Evolutionary conservation across 2,888 invertebrate species (phyloP).

Genomic region (Heteromurus nitidus): DNA sequence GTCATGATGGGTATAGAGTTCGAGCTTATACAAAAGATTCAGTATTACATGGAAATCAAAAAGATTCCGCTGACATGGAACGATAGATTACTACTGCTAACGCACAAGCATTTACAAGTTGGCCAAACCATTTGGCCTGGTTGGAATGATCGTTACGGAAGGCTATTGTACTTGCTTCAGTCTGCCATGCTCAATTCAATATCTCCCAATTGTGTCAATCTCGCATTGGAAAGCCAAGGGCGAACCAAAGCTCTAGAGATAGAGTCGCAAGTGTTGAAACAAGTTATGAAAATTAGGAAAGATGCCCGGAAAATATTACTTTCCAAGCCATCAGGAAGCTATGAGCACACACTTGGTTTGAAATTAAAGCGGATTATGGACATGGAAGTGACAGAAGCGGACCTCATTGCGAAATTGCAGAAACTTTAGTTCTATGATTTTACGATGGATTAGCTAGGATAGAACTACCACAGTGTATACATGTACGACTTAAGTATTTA

Average conservation of each 20-base stretch:
- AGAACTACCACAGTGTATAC: too few species aligned
- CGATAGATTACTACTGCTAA: slow-evolving; percentile 10
- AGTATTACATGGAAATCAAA: slow-evolving; percentile 50
- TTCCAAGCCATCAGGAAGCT: slow-evolving; percentile 44
- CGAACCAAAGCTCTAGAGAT: neutral
- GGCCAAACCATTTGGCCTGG: slow-evolving; percentile 48
- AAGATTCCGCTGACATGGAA: slow-evolving; percentile 34
- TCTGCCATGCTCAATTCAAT: slow-evolving; percentile 35
- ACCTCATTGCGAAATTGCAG: slow-evolving; percentile 24
- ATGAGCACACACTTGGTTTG: slow-evolving; percentile 44
- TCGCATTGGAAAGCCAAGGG: neutral
- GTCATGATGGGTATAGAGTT: slow-evolving; percentile 51
- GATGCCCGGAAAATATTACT: slow-evolving; percentile 31
- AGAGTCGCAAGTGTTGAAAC: slow-evolving; percentile 16
- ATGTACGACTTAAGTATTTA: neutral
- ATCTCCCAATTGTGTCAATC: neutral
- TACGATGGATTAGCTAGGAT: too few species aligned
- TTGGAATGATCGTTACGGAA: slow-evolving; percentile 51
- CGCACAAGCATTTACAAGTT: slow-evolving; percentile 40
- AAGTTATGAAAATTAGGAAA: slow-evolving; percentile 23
- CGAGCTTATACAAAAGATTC: slow-evolving; percentile 52
- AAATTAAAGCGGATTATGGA: slow-evolving; percentile 41
- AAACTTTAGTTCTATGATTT: slow-evolving; percentile 11
- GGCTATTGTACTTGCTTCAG: slow-evolving; percentile 42
- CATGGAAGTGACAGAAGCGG: slow-evolving; percentile 24